phyloP scores from a whole-genome alignment of 2,888 invertebrate genomes.

The Hetaerina titia region DNA sequence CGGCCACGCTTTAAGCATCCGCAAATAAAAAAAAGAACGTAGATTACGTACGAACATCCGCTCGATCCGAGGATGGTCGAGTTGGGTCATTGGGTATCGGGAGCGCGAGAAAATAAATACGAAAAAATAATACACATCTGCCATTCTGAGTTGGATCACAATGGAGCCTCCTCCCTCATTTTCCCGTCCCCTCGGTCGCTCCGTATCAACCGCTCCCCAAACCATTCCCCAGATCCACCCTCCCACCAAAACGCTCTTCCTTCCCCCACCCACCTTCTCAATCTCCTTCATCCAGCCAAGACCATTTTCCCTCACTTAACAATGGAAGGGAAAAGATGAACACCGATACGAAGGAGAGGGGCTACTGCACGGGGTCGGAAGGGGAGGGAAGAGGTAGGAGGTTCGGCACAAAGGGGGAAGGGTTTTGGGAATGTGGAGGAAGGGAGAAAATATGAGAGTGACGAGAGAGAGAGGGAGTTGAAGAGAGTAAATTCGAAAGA shows the following conservation, averaged over 20 bases:
- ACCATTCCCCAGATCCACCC: neutral
- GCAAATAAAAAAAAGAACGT: neutral
- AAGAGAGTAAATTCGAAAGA: constrained; percentile 12
- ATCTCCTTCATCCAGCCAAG: constrained; percentile 24
- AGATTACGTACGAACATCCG: constrained; percentile 32
- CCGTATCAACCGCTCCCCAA: neutral
- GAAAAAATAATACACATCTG: neutral
- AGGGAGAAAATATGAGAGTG: neutral
- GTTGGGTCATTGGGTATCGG: constrained; percentile 35
- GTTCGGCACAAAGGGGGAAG: too few relatives aligned
- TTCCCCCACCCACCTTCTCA: neutral
- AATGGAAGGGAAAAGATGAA: constrained; percentile 32
- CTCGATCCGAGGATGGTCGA: constrained; percentile 14
- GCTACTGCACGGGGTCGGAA: neutral
- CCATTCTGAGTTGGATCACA: constrained; percentile 20
- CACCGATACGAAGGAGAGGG: constrained; percentile 27
- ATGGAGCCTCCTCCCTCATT: neutral
- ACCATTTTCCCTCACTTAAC: constrained; percentile 27
- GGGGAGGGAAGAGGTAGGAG: too few relatives aligned
- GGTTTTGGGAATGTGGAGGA: neutral
- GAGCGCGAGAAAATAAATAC: neutral
- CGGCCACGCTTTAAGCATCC: constrained; percentile 6
- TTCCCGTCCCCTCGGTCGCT: neutral
- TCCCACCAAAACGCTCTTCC: neutral
- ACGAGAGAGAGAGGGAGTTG: neutral